Percentiles rank a stretch among this genome's conserved stretches.
These are phyloP conservation scores for Drosophila diplacantha DNA, from an alignment of 2,888 invertebrate genomes.

Conservation along the genomic window DNA sequence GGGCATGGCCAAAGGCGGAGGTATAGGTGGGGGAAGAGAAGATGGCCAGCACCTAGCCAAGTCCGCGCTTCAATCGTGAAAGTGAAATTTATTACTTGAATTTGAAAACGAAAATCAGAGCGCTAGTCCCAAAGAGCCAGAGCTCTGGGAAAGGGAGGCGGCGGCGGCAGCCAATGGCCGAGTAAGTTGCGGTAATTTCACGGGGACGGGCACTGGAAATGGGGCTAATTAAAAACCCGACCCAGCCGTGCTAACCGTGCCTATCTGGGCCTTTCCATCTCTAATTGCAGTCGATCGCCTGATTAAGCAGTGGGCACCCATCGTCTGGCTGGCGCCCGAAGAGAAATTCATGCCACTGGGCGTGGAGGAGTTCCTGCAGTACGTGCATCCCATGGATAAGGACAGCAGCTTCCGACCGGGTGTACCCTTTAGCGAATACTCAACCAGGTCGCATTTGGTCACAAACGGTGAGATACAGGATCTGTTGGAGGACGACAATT, in stretches of 20 bases:
- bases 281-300: conserved; percentile 76
- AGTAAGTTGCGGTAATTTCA: conserved; percentile 47
- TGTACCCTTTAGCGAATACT: conserved; percentile 73
- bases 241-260: conserved; percentile 24
- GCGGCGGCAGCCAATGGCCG: conserved; percentile 15
- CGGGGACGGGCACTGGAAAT: conserved; percentile 6
- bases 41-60: conserved; percentile 30
- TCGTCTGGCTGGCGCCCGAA: conserved; percentile 83
- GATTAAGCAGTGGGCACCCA: conserved; percentile 82
- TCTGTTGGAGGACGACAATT: conserved; percentile 76
- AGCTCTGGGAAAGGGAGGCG: neutral
- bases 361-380: conserved; percentile 81
- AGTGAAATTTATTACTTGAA: conserved; percentile 69
- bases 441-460: conserved; percentile 79
- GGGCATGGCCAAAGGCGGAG: neutral
- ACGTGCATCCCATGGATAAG: conserved; percentile 79
- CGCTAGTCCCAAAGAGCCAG: conserved; percentile 33
- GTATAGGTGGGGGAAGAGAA: neutral
- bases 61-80: conserved; percentile 54
- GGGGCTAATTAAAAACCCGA: conserved; percentile 49
- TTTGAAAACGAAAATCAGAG: conserved; percentile 60
- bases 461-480: conserved; percentile 78
- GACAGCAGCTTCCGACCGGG: conserved; percentile 66
- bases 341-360: conserved; percentile 82
- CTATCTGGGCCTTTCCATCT: conserved; percentile 19